Evolutionary conservation across 2,888 invertebrate genomes (phyloP), one percentile per base, ranked within the genome.

Genomic region (Neoaliturus tenellus): DNA sequence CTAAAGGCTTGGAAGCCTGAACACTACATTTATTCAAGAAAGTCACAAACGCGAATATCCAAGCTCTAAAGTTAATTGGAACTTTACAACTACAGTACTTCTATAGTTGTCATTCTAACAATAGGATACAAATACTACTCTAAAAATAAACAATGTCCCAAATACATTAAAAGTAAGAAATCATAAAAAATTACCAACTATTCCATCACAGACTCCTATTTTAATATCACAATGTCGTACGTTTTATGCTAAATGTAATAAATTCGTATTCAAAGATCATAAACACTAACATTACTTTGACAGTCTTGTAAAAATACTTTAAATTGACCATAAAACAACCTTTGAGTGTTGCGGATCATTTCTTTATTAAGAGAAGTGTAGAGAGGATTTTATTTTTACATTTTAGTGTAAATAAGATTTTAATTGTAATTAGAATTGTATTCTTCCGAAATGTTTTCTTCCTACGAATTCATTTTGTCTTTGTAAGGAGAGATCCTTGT

Each of bases 191-290:
- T n/a, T 39, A 39, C 20, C 39, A 35, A 35, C 39, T 4, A 17
- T 69, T 35, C 69, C 35, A 69, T 69, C 69, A 69, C 69, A 69
- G 69, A 69, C 23, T 69, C 33, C 69, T 69, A 69, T 39, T 33
- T 69, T 69, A 69, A 69, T 69, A 69, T 69, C 69, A 69, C 69
- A 69, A 28, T 33, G 35, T 69, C n/a, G n/a, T n/a, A 35, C 35
- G 2, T 39, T n/a, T 35, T 69, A 69, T 23, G 23, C 33, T 69
- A 69, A 35, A 39, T 39, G 20, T 69, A 69, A 39, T 69, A 69
- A 69, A 69, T 69, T 69, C 69, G 69, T 69, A 62, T 69, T 2
- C 20, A 69, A 35, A 17, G 23, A 69, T 39, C 69, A 10, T 39
- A 20, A 35, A 69, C 69, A 69, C 39, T 69, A 69, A n/a, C 25